Base-by-base conservation (phyloP, 2,113 vertebrate species). In the Narcine bancroftii region DNA sequence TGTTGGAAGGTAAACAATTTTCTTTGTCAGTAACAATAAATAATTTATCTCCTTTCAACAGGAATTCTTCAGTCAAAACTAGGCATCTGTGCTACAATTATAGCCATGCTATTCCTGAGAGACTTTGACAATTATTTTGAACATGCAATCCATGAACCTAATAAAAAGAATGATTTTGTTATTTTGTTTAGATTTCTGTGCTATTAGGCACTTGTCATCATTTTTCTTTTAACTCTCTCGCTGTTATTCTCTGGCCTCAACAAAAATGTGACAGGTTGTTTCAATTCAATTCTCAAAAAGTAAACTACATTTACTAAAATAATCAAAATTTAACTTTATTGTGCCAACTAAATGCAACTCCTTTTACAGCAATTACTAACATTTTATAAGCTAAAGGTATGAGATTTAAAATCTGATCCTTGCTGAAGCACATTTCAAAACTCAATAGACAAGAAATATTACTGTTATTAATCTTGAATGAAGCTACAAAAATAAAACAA, bases 401-500 rank as follows among this genome's bases (percentile, higher is more conserved):
- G 69, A 94, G 93, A 53, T 56, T 76, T 81, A 11, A 79, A 65
- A 65, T 92, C 69, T 92, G 93, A 47, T 72, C 92, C 39, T n/a
- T 39, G 89, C 65, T 93, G 76, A 75, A 92, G 76, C 92, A 92
- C 92, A 26, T 93, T 91, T 93, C 93, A 93, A 83, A 92, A 83
- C 81, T 94, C 53, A 85, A 94, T 81, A 94, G 0, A 63, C 85
- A 93, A 93, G 93, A 36, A 92, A 50, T 45, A 73, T 92, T 75
- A 76, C 39, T 65, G 92, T 91, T 76, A 79, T 94, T 93, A 93
- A 93, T 87, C 92, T 85, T 94, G 94, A 92, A 45, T 93, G 93
- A 92, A 93, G 92, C 93, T 95, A 94, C 92, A 95, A 94, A 95
- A 95, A 94, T 94, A 94, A 94, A 93, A 93, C 92, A 92, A n/a